Conservation (phyloP, 2,888 invertebrate species). For the Bruchidius siliquastri region DNA sequence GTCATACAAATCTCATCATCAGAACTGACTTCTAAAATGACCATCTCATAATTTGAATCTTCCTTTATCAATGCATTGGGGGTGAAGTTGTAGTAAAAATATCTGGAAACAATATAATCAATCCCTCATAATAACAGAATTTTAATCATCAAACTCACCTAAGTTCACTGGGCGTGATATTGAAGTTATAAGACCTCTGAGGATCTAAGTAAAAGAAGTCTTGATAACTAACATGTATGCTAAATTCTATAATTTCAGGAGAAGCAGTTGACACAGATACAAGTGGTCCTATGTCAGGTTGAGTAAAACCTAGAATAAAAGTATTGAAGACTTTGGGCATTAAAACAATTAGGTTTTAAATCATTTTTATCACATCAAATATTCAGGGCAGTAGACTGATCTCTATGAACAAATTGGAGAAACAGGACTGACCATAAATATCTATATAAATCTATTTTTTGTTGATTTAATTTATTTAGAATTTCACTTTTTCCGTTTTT, state of each 20-base stretch:
- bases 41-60: conserved; percentile 39
- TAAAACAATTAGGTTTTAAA: too few relatives aligned
- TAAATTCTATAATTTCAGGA: conserved; percentile 53
- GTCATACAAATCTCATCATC: conserved; percentile 66
- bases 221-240: conserved; percentile 56
- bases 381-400: too few relatives aligned
- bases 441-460: too few relatives aligned
- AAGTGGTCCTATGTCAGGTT: conserved; percentile 31
- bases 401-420: too few relatives aligned
- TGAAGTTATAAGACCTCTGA: conserved; percentile 46
- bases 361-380: too few relatives aligned
- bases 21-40: conserved; percentile 61
- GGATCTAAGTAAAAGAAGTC: conserved; percentile 54
- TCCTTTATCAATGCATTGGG: conserved; percentile 17
- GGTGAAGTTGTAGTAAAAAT: conserved; percentile 54
- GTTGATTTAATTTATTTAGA: too few relatives aligned
- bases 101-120: conserved; percentile 48
- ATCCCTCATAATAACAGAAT: not conserved
- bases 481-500: too few relatives aligned
- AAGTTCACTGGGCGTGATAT: conserved; percentile 43
- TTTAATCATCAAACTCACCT: conserved; percentile 17
- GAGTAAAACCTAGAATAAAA: not conserved
- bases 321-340: too few relatives aligned
- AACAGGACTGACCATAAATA: too few relatives aligned
- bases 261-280: conserved; percentile 54